Conservation (phyloP, 64 coral and sea anemone genomes). For the Porites lutea region DNA sequence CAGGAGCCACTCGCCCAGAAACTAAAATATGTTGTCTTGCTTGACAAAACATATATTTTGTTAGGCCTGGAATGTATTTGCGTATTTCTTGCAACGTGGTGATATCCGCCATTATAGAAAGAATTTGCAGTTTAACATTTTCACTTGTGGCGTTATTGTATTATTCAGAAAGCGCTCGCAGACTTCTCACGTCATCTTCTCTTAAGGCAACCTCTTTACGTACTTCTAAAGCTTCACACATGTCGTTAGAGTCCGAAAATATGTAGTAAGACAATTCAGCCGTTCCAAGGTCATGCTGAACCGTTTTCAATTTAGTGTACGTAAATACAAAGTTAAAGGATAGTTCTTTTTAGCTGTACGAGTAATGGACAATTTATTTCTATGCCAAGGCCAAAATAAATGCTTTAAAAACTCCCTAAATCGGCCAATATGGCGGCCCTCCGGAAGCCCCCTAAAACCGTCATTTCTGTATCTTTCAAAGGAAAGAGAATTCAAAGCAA, state of each 20-base stretch:
- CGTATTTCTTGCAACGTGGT: conserved; percentile 14
- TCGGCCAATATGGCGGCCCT: too few species aligned
- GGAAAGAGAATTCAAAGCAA: too few species aligned
- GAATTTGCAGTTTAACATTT: conserved; percentile 20
- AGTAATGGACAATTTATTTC: too few species aligned
- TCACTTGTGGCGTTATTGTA: conserved; percentile 27
- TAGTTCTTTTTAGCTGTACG: too few species aligned
- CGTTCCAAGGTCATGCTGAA: too few species aligned
- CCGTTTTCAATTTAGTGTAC: too few species aligned
- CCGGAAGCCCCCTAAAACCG: too few species aligned
- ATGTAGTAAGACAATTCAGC: too few species aligned
- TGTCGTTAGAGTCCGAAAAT: neutral
- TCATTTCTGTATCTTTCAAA: too few species aligned
- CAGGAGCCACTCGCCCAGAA: neutral
- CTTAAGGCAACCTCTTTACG: neutral
- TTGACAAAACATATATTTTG: conserved; percentile 49
- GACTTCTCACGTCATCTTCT: neutral
- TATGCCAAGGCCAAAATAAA: too few species aligned
- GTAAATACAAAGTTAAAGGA: too few species aligned
- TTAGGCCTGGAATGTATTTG: neutral
- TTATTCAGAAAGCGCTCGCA: neutral
- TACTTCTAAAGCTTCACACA: neutral
- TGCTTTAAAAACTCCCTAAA: too few species aligned
- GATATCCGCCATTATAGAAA: conserved; percentile 45
- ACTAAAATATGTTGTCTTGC: conserved; percentile 3